phyloP scores from a whole-genome alignment of 2,888 invertebrate genomes.

The Seira ritae region DNA sequence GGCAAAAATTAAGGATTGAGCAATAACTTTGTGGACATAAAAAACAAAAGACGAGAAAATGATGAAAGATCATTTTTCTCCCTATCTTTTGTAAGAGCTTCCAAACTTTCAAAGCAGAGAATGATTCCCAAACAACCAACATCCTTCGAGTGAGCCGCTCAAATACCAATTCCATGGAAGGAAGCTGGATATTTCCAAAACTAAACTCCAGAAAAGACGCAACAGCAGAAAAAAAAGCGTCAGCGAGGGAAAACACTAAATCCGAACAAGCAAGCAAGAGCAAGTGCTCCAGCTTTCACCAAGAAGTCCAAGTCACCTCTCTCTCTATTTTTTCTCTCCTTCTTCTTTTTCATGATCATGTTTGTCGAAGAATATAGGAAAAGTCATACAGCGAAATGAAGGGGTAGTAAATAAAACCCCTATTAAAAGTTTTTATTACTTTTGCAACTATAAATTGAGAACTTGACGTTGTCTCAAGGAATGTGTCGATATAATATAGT shows the following conservation, averaged over 20 bases:
- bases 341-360: constrained; percentile 22
- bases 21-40: constrained; percentile 56
- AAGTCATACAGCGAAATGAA: constrained; percentile 45
- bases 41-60: constrained; percentile 35
- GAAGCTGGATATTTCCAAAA: neutral
- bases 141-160: neutral
- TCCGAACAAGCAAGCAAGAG: constrained; percentile 18
- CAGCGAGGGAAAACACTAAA: constrained; percentile 26
- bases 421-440: constrained; percentile 69
- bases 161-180: neutral
- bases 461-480: constrained; percentile 57
- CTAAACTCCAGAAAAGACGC: no score
- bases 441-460: constrained; percentile 66
- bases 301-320: no score
- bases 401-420: constrained; percentile 68
- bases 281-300: no score
- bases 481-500: constrained; percentile 38
- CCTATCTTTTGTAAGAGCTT: constrained; percentile 42
- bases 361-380: constrained; percentile 43
- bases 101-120: constrained; percentile 27
- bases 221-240: neutral
- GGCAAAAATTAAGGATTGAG: constrained; percentile 62
- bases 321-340: neutral
- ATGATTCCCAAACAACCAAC: neutral
- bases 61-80: constrained; percentile 39